Base-by-base conservation (phyloP, 2,113 vertebrate genomes). In the Coreoperca whiteheadi region DNA sequence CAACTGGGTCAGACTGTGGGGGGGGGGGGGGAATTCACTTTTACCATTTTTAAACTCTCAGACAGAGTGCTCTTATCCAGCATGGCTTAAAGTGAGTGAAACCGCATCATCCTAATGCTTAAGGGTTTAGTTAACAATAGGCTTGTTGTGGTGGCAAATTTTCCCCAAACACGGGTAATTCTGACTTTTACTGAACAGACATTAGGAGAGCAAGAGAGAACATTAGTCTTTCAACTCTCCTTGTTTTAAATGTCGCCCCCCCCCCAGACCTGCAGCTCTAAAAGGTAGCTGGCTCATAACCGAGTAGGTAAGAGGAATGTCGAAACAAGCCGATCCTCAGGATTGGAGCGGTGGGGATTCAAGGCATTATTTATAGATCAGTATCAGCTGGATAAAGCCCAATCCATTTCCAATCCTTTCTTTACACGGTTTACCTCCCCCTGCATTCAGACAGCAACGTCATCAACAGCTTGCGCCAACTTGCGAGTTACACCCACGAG, bases 1-100 rank as follows among this genome's bases (percentile, higher is more conserved):
- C 53, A 68, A 37, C 43, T 60, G 48, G 66, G 53, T 89, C 77
- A 83, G 59, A 53, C 61, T 59, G 74, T 43, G 43, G 21, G 18
- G 0, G 3, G 71, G 21, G 43, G 21, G 18, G 0, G 3, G 71
- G 21, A 48, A 32, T 16, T 3, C 20, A 25, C 20, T 51, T 23
- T 77, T 21, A 54, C 0, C 56, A 16, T 69, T 57, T 71, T 16
- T 2, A 28, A n/a, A 20, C 51, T 53, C 51, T 78, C 37, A 77
- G 32, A 15, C 53, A 4, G 57, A 77, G 70, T 7, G 57, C 64
- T 79, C 16, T 63, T 25, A 53, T 41, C 43, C 63, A 75, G 54
- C 54, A 2, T 1, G 43, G 71, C 53, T 82, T 69, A 75, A 5
- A 67, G 63, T 12, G n/a, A 82, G 72, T 9, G 25, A 59, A 53